These are phyloP conservation scores for Gymnoscopelus braueri DNA, from an alignment of 2,797 vertebrate species.

Conservation along the genomic window DNA sequence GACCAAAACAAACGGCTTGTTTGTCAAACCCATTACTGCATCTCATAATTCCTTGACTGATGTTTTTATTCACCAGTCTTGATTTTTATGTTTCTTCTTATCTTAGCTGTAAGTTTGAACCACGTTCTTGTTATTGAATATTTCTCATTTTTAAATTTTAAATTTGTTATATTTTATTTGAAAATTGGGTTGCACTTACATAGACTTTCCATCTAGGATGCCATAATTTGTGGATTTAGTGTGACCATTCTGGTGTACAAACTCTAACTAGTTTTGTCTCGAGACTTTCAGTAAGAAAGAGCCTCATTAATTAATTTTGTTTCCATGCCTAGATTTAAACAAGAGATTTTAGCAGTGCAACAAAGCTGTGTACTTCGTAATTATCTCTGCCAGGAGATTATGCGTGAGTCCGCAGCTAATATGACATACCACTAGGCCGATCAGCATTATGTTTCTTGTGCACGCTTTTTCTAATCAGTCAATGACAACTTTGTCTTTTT, in stretches of 20 bases:
- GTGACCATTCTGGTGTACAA: constrained; percentile 50
- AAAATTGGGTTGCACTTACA: constrained; percentile 40
- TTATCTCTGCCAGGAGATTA: constrained; percentile 1
- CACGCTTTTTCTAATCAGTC: no score
- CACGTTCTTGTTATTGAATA: constrained; percentile 40
- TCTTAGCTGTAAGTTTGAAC: constrained; percentile 35
- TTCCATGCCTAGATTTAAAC: neutral
- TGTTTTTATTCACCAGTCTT: constrained; percentile 31
- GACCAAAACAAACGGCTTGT: constrained; percentile 50
- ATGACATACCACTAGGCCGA: no score
- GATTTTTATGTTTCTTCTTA: constrained; percentile 26
- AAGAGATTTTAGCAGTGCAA: constrained; percentile 16
- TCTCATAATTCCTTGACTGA: constrained; percentile 45
- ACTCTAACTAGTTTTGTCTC: constrained; percentile 34
- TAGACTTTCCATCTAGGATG: constrained; percentile 45
- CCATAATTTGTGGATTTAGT: constrained; percentile 52
- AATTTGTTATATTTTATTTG: constrained; percentile 47
- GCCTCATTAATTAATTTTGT: constrained; percentile 27
- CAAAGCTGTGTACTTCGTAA: constrained; percentile 26
- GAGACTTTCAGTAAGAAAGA: constrained; percentile 31
- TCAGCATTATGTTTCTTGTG: no score
- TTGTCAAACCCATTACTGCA: constrained; percentile 34
- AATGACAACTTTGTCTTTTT: no score
- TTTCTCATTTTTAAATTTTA: constrained; percentile 19
- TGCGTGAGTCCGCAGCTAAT: no score